Base-by-base conservation (phyloP, 2,797 vertebrate species). In the Pantherophis vulpinus region DNA sequence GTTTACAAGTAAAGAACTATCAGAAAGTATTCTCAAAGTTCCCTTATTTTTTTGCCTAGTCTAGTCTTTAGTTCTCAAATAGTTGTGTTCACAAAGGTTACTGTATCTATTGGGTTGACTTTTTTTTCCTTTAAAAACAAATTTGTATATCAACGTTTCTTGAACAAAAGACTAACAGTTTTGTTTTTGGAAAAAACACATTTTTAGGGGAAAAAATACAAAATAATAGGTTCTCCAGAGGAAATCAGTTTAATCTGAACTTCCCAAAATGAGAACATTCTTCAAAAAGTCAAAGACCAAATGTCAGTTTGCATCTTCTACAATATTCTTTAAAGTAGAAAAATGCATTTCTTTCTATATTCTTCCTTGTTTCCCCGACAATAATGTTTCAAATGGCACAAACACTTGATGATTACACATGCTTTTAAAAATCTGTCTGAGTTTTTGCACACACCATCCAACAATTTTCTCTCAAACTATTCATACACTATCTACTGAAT, bases 401-500 rank as follows among this genome's bases (percentile, higher is more conserved):
- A 95, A 92, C 66, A 59, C 92, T 91, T 95, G 88, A 42, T 90
- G 94, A 2, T 66, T 95, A 92, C 91, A 93, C 59, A 90, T 54
- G 93, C 86, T 91, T 74, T 93, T 93, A 92, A 94, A 37, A 32
- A 29, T 0, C 11, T 95, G 95, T 93, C 93, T 47, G 2, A 94
- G 94, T 90, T 92, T 11, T 66, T 3, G 1, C 42, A 29, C 11
- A 0, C 0, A 8, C 91, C 94, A 42, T 51, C 1, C 5, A 91
- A 89, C 88, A 87, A 74, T 96, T 96, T 95, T 29, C 94, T 95
- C 94, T 90, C 90, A 89, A 97, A 94, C 4, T 37, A 93, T 94
- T 94, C 95, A 94, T 93, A 42, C 90, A 91, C 0, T 91, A 92
- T 25, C 10, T 0, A 90, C 60, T 0, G 87, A 88, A 91, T 13